phyloP scores from a whole-genome alignment of 2,888 invertebrate genomes.

The Pammene fasciana region DNA sequence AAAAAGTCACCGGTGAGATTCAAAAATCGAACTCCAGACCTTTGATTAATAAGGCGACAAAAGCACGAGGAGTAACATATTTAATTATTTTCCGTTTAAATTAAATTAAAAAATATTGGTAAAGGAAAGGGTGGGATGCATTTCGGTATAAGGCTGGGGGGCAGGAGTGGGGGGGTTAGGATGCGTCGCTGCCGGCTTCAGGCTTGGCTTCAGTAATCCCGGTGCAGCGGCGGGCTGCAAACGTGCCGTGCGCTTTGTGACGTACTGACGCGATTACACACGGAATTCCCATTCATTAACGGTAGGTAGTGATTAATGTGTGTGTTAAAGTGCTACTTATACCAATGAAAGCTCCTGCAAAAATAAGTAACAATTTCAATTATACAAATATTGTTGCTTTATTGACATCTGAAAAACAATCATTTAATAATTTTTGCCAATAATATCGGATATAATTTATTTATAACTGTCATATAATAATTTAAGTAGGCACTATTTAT shows the following conservation, averaged over 20 bases:
- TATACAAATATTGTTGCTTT: too few relatives aligned
- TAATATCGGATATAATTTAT: too few relatives aligned
- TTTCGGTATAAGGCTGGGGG: slow-evolving; percentile 4
- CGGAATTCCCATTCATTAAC: background rate
- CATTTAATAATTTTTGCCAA: too few relatives aligned
- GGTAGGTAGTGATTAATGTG: background rate
- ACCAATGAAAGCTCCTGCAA: background rate
- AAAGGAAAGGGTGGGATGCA: background rate
- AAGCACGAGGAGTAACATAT: too few relatives aligned
- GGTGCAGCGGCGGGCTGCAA: slow-evolving; percentile 5
- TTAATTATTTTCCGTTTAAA: background rate
- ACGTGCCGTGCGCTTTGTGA: background rate
- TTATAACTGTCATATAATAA: too few relatives aligned
- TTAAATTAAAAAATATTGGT: background rate
- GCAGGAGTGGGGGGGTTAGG: slow-evolving; percentile 4
- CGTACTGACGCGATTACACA: slow-evolving; percentile 1
- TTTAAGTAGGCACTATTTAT: too few relatives aligned
- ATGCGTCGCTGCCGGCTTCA: slow-evolving; percentile 1
- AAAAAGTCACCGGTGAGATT: too few relatives aligned
- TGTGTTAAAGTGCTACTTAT: background rate
- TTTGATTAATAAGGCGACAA: too few relatives aligned
- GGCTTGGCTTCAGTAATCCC: slow-evolving; percentile 14
- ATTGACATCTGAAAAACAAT: too few relatives aligned
- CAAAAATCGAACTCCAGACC: too few relatives aligned
- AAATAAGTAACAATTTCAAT: too few relatives aligned